These are phyloP conservation scores for Acestrorhynchus altus DNA, from an alignment of 2,797 vertebrate genomes.

Conservation along the genomic window DNA sequence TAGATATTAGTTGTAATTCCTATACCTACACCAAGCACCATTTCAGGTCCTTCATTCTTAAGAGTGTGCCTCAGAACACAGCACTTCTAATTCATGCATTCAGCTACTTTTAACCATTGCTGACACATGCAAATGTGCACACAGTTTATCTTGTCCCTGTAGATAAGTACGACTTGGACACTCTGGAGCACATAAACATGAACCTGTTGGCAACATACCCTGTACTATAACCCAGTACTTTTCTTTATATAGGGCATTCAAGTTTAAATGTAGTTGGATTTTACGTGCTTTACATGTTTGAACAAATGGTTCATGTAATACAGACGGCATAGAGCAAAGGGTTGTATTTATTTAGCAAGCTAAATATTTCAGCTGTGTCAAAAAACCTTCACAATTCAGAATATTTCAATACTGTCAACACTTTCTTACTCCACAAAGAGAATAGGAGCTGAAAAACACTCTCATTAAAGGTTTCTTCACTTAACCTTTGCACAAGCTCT, in stretches of 20 bases:
- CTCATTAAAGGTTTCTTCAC: slow-evolving; percentile 4
- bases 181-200: too few relatives aligned
- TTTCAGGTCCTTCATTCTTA: not conserved
- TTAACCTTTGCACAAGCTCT: slow-evolving; percentile 16
- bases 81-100: too few relatives aligned
- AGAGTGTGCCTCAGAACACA: not conserved
- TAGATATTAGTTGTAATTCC: too few relatives aligned
- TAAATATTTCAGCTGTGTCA: not conserved
- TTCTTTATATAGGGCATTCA: too few relatives aligned
- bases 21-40: too few relatives aligned
- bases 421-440: not conserved
- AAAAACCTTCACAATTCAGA: not conserved
- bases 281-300: not conserved
- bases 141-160: too few relatives aligned
- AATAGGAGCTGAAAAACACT: not conserved
- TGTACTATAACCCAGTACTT: too few relatives aligned
- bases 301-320: slow-evolving; percentile 25
- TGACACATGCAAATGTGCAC: too few relatives aligned
- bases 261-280: too few relatives aligned
- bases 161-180: too few relatives aligned
- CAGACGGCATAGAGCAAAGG: slow-evolving; percentile 2
- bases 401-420: not conserved
- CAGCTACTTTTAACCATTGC: too few relatives aligned
- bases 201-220: too few relatives aligned
- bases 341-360: not conserved